Evolutionary conservation across 2,797 vertebrate species (phyloP).

Genomic region (Fundulus diaphanus): DNA sequence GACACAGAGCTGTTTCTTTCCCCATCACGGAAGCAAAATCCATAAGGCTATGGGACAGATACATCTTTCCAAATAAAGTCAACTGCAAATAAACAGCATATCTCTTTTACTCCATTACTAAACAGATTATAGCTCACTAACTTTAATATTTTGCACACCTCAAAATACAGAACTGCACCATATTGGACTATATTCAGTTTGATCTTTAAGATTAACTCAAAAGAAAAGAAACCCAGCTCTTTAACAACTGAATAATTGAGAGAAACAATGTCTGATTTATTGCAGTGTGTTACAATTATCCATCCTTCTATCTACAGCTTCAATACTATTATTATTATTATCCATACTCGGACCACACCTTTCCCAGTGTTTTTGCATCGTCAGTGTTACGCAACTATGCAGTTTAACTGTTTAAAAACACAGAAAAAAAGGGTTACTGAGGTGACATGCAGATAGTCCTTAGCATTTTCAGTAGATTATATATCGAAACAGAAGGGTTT

Average conservation of each 20-base stretch:
- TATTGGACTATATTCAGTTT: neutral
- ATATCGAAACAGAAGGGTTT: too few species aligned
- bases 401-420: neutral
- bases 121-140: neutral
- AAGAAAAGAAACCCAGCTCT: neutral
- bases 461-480: neutral
- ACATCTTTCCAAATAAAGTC: neutral
- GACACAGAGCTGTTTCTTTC: neutral
- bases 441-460: neutral
- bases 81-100: neutral
- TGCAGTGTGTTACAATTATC: neutral
- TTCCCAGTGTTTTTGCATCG: too few species aligned
- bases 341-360: neutral
- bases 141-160: neutral
- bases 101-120: too few species aligned
- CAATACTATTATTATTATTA: neutral
- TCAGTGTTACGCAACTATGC: neutral
- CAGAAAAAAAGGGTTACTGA: neutral
- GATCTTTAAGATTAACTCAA: neutral
- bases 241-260: neutral
- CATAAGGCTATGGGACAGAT: too few species aligned
- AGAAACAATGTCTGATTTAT: neutral
- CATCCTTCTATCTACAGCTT: neutral
- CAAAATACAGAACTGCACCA: neutral
- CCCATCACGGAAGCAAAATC: neutral